Evolutionary conservation across 2,888 invertebrate genomes (phyloP).

Genomic region (Xestobium rufovillosum): DNA sequence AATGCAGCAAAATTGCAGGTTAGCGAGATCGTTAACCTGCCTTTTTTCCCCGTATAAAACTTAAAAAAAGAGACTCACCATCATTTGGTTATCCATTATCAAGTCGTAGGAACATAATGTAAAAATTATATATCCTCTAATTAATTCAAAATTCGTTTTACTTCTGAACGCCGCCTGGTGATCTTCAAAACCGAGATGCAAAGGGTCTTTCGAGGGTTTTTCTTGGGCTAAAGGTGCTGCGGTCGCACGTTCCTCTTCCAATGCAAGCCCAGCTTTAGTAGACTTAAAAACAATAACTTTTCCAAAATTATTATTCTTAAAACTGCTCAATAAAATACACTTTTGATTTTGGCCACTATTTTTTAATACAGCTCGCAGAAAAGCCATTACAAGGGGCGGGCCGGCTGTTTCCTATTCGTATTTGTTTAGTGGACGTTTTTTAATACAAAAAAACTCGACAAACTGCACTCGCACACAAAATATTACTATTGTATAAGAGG

Average conservation of each 20-base stretch:
- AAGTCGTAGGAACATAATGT: slow-evolving; percentile 80
- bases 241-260: slow-evolving; percentile 32
- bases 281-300: slow-evolving; percentile 34
- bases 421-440: too few species aligned
- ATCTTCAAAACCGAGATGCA: slow-evolving; percentile 82
- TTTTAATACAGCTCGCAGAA: slow-evolving; percentile 43
- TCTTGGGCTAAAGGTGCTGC: slow-evolving; percentile 5
- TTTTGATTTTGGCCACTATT: slow-evolving; percentile 42
- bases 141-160: slow-evolving; percentile 86
- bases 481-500: too few species aligned
- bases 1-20: too few species aligned
- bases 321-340: slow-evolving; percentile 34
- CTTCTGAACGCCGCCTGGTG: slow-evolving; percentile 89
- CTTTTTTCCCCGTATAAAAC: too few species aligned
- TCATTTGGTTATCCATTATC: slow-evolving; percentile 86
- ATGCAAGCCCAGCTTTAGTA: slow-evolving; percentile 40
- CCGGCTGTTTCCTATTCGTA: too few species aligned
- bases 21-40: too few species aligned
- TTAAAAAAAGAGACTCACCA: slow-evolving; percentile 57
- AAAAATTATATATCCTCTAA: slow-evolving; percentile 87
- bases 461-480: too few species aligned
- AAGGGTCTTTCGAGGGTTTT: slow-evolving; percentile 31
- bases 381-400: slow-evolving; percentile 41
- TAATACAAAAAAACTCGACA: too few species aligned
- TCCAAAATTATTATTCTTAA: slow-evolving; percentile 28